Evolutionary conservation across 1,140 invertebrate species (phyloP), one percentile per base, ranked within the genome.

Genomic region (Hycleus phaleratus): DNA sequence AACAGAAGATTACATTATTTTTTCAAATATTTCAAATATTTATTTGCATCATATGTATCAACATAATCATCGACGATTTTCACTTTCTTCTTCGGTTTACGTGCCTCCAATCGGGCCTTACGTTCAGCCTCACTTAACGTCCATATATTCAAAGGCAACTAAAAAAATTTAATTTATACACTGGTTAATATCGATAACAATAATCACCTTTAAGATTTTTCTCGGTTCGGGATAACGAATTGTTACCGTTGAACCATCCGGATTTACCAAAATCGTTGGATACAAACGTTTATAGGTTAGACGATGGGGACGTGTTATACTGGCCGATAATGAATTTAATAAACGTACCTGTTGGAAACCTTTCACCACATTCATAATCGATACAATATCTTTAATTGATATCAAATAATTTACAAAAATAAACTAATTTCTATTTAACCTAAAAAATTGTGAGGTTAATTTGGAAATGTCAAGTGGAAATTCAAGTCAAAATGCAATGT

Each of bases 171-270:
- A 8, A 7, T 40, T 39, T 32, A 56, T 38, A 38, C 6, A 26
- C 32, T 45, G 12, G 9, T 40, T 39, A 46, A 46, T 4, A 7
- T 46, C 25, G 9, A 51, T 25, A 46, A 12, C n/a, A 45, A 32
- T 50, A 38, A 40, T 32, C 76, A 91, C 88, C 77, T 81, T 87
- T 25, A 97, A 90, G 58, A 95, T 89, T 76, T 82, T 82, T 56
- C 88, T 76, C 5, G 93, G 93, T 74, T 92, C 88, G 59, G 84
- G 78, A 71, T 95, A 93, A 62, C 85, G 77, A 26, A 93, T 85
- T 39, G 79, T 87, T 57, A 90, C 84, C 46, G 85, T 88, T 46
- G 91, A 90, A 47, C 93, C 93, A 81, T 96, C 86, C 2, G 90
- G 77, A 26, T 84, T 75, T 24, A 95, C 85, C 0, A 97, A 66